Conservation (phyloP, 2,888 invertebrate genomes). For the Aethes cnicana region DNA sequence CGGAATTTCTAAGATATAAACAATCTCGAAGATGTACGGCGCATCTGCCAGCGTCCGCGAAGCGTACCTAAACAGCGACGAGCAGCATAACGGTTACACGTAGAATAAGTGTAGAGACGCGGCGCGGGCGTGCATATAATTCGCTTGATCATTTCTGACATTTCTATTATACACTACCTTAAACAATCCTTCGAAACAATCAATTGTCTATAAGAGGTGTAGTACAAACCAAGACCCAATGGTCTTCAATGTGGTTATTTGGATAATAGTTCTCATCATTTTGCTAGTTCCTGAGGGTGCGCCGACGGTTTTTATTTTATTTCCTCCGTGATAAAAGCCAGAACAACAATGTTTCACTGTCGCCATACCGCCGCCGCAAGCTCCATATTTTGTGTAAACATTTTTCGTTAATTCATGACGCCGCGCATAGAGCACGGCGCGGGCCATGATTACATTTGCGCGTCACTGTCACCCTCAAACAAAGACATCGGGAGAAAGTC, state of each 20-base stretch:
- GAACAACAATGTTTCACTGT: neutral
- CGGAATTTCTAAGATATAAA: conserved; percentile 20
- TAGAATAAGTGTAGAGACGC: conserved; percentile 38
- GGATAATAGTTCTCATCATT: too few relatives aligned
- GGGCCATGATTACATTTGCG: conserved; percentile 74
- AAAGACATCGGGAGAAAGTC: conserved; percentile 74
- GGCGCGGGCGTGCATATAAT: conserved; percentile 38
- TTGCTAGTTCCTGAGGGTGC: too few relatives aligned
- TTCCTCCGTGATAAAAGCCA: neutral
- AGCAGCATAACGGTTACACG: conserved; percentile 43
- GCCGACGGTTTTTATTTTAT: too few relatives aligned
- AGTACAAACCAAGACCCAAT: conserved; percentile 11
- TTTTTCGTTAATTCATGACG: conserved; percentile 60
- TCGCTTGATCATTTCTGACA: conserved; percentile 38
- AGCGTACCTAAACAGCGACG: conserved; percentile 48
- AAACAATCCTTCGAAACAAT: conserved; percentile 11
- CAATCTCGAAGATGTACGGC: conserved; percentile 31
- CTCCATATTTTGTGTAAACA: conserved; percentile 51
- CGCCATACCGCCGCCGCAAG: conserved; percentile 9
- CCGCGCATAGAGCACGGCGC: conserved; percentile 32
- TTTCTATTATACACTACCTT: conserved; percentile 30
- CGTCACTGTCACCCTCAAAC: conserved; percentile 72
- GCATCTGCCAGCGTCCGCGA: conserved; percentile 31
- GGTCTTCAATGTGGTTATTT: neutral
- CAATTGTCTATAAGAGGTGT: conserved; percentile 8